phyloP scores from a whole-genome alignment of 2,113 vertebrate species.

The Naja naja region DNA sequence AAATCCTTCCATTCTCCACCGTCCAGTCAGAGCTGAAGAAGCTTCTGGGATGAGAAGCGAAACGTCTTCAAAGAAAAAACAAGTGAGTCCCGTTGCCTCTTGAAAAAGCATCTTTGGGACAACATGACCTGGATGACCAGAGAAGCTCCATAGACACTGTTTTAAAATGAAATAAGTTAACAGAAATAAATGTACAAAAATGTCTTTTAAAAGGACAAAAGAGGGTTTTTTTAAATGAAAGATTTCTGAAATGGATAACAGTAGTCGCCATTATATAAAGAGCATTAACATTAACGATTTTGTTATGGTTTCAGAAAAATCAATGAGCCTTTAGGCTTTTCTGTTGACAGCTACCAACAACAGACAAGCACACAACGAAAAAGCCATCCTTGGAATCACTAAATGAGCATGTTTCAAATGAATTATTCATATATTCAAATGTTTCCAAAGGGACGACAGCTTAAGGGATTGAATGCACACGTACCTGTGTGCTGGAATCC shows the following conservation, averaged over 20 bases:
- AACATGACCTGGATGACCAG: too few relatives aligned
- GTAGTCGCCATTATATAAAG: background rate
- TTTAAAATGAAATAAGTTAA: background rate
- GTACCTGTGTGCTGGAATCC: constrained; percentile 97
- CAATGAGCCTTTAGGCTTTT: background rate
- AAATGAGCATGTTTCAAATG: background rate
- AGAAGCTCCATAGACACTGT: too few relatives aligned
- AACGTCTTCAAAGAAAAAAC: too few relatives aligned
- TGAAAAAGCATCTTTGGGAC: too few relatives aligned
- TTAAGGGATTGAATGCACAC: background rate
- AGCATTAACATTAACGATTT: background rate
- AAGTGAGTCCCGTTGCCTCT: too few relatives aligned
- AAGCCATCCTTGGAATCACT: background rate
- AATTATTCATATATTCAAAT: background rate
- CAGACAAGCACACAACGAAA: background rate
- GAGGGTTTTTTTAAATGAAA: background rate
- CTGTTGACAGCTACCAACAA: background rate
- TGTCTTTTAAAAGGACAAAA: background rate
- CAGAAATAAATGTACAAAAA: background rate
- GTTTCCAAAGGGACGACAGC: background rate
- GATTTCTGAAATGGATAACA: background rate
- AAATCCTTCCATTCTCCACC: too few relatives aligned
- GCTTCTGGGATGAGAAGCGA: too few relatives aligned
- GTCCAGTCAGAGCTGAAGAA: too few relatives aligned
- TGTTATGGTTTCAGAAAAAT: background rate